Evolutionary conservation across 2,113 vertebrate genomes (phyloP).

Genomic region (Pongo pygmaeus): DNA sequence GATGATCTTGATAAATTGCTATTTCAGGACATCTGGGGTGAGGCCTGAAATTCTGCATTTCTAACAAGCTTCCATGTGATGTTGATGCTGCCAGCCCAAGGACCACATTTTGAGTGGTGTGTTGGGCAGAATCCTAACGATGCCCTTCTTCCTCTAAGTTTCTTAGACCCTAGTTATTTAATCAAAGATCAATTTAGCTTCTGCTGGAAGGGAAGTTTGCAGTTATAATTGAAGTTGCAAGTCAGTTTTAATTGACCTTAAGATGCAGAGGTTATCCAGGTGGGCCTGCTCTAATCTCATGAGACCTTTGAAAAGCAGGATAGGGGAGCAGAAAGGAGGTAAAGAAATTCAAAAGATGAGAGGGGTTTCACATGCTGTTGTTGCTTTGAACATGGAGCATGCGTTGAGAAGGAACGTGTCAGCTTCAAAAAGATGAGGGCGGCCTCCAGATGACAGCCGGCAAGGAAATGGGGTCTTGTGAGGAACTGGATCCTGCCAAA

Average conservation of each 20-base stretch:
- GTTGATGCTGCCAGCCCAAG: not conserved
- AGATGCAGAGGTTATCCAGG: not conserved
- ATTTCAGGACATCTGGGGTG: not conserved
- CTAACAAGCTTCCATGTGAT: not conserved
- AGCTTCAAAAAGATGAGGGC: not conserved
- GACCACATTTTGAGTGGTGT: not conserved
- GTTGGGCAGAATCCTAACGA: not conserved
- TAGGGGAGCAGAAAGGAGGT: not conserved
- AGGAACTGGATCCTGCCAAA: not conserved
- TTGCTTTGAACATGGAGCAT: not conserved
- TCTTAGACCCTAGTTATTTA: not conserved
- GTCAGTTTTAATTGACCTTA: slow-evolving; percentile 25
- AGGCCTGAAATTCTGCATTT: slow-evolving; percentile 26
- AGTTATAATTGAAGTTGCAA: slow-evolving; percentile 21
- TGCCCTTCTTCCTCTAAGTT: not conserved
- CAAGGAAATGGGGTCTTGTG: not conserved
- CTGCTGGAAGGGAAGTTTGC: not conserved
- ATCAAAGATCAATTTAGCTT: not conserved
- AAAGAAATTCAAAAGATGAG: not conserved
- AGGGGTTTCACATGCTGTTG: not conserved
- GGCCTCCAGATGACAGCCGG: not conserved
- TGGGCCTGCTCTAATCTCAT: not conserved
- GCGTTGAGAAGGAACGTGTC: not conserved
- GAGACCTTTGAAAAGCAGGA: not conserved
- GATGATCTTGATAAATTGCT: slow-evolving; percentile 5